Percentiles rank a stretch among this genome's conserved stretches.
phyloP scores from a whole-genome alignment of 2,797 vertebrate species.

The Setipinna tenuifilis region DNA sequence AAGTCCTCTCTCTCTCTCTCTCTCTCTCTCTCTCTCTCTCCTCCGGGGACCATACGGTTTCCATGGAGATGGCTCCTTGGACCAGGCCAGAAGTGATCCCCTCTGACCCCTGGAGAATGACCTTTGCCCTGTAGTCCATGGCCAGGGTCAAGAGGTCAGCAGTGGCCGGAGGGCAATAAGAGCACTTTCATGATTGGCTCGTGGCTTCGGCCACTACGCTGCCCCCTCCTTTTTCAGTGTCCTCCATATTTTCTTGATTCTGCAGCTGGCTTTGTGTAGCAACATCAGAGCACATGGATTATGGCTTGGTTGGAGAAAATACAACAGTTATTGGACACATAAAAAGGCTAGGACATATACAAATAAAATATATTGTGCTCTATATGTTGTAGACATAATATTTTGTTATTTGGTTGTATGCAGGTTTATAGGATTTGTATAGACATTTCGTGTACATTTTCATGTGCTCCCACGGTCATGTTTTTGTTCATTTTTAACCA shows the following conservation, averaged over 20 bases:
- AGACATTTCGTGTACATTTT: neutral
- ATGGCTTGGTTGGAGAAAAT: neutral
- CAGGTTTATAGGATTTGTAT: slow-evolving; percentile 37
- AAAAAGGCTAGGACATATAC: neutral
- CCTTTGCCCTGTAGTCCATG: slow-evolving; percentile 77
- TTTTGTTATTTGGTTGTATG: slow-evolving; percentile 56
- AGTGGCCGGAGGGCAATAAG: slow-evolving; percentile 74
- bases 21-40: slow-evolving; percentile 44
- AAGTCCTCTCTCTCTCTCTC: slow-evolving; percentile 47
- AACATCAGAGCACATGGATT: neutral
- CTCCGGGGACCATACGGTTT: slow-evolving; percentile 64
- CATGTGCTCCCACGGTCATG: neutral
- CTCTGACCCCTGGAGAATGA: slow-evolving; percentile 69
- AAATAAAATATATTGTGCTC: no score
- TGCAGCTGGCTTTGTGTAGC: slow-evolving; percentile 25
- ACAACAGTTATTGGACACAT: neutral
- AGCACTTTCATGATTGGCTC: slow-evolving; percentile 77
- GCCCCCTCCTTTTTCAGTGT: slow-evolving; percentile 41
- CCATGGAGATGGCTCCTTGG: slow-evolving; percentile 71
- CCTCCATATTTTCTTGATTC: neutral
- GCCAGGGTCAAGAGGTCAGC: slow-evolving; percentile 77
- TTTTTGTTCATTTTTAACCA: neutral
- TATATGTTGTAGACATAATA: slow-evolving; percentile 8
- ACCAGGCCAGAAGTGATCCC: slow-evolving; percentile 67
- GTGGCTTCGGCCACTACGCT: slow-evolving; percentile 56